Evolutionary conservation across 1,140 invertebrate genomes (phyloP), one percentile per base, ranked within the genome.

Genomic region (Zaprionus capensis): DNA sequence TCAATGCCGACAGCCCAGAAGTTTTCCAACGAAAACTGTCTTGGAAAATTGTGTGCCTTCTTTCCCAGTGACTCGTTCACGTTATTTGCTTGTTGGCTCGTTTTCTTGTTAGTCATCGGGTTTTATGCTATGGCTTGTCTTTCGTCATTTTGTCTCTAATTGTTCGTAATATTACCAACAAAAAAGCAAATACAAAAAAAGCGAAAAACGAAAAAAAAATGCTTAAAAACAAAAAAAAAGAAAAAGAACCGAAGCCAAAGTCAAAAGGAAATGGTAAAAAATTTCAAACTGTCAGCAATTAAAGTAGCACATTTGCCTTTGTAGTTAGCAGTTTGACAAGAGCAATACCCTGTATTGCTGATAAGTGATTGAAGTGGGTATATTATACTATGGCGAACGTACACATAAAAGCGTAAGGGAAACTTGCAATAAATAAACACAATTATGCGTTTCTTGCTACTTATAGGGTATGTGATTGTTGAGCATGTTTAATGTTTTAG

Each of bases 211-310:
- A 53, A 67, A 65, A 20, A 17, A 26, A 62, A 12, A 34, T 46
- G 41, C 41, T 46, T 46, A 46, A 46, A 46, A 46, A n/a, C 15
- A 41, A 17, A 44, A n/a, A 44, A 44, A 5, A 26, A 26, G 24
- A 26, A 55, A n/a, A 61, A 63, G 38, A 44, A 64, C 44, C 36
- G n/a, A 63, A 79, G 63, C 51, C 41, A 69, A 80, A 72, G 53
- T 31, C 61, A 74, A 79, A 77, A 71, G 75, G 72, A 71, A 82
- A 87, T 74, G 77, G 56, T 73, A 80, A 70, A 63, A 78, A 71
- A 76, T 86, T 83, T 64, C 41, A 83, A 88, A 83, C 36, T 81
- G 84, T 88, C 83, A 87, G 83, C 83, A 87, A 81, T 88, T 88
- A 88, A 88, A 83, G 77, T 84, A 71, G 78, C 71, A 80, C 78